A percentile compares a stretch with the other conserved stretches of the same genome.
phyloP scores from a whole-genome alignment of 2,888 invertebrate genomes.

The Halictus quadricinctus region DNA sequence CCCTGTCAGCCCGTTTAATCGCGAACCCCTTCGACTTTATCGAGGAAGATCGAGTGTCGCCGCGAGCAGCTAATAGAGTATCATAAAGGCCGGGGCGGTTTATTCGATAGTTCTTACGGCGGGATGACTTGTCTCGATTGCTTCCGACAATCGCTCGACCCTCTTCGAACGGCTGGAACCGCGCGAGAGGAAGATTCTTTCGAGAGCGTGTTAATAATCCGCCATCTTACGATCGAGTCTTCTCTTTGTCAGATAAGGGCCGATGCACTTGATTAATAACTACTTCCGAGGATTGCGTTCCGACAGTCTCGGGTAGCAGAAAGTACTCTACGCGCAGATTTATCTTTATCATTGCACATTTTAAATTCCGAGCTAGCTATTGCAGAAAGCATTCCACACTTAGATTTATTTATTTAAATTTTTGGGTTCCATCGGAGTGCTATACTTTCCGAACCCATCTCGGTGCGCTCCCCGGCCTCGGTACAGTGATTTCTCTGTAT shows the following conservation, averaged over 20 bases:
- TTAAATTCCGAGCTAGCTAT: too few relatives aligned
- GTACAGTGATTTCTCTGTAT: background rate
- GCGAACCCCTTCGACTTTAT: constrained; percentile 12
- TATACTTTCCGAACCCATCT: background rate
- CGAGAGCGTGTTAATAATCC: background rate
- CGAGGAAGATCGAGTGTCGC: constrained; percentile 17
- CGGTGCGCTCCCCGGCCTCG: background rate
- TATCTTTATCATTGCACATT: background rate
- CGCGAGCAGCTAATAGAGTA: constrained; percentile 18
- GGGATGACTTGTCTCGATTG: background rate
- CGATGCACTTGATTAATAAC: background rate
- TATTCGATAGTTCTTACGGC: constrained; percentile 1
- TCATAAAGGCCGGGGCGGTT: constrained; percentile 8
- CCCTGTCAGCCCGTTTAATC: constrained; percentile 24
- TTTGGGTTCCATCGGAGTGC: too few relatives aligned
- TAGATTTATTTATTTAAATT: background rate
- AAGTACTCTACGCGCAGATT: background rate
- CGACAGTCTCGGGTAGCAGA: background rate
- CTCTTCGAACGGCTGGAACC: background rate
- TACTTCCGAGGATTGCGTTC: background rate
- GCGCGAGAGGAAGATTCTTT: background rate
- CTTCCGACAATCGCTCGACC: background rate
- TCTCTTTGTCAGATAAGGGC: background rate
- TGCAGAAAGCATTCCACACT: too few relatives aligned
- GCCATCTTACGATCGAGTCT: background rate